Evolutionary conservation across 1,140 invertebrate species (phyloP), one percentile per base, ranked within the genome.

Genomic region (Magallana angulata): DNA sequence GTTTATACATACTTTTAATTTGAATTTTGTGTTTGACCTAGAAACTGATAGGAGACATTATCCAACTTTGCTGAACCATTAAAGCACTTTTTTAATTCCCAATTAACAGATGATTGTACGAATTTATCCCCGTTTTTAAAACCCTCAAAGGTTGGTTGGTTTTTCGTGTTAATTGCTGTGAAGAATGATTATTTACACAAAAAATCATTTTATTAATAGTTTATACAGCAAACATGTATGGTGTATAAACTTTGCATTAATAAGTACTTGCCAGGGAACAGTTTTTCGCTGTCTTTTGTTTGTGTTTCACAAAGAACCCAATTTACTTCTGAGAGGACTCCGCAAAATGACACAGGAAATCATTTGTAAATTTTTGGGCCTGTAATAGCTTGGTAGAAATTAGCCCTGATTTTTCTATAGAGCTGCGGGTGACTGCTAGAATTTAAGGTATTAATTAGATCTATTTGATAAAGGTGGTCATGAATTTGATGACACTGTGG

Each of bases 151-250:
- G 57, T 16, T 82, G 81, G 18, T 30, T 58, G 57, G 81, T 58
- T 82, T n/a, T 48, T 57, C 56, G 57, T 57, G 16, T 30, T 82
- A 82, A 82, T 84, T 84, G 57, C 30, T 36, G 56, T 62, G 56
- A 62, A 12, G 82, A 84, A 84, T 58, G 57, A 62, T 84, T 84
- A 84, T 84, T 84, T 84, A 84, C 82, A 60, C 82, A 60, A 84
- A 84, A 60, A 84, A 84, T 84, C 82, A 84, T 84, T 84, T 84
- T 58, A 62, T 84, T 84, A 84, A 84, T 84, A 57, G 24, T 62
- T 84, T 62, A 84, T 82, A 57, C 14, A 62, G 30, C n/a, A 58
- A 62, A 59, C 82, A 84, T 64, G 57, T 57, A 58, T 62, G 56
- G 18, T 84, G 57, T 84, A 36, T 84, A 36, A 84, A 84, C 60